Evolutionary conservation across 2,113 vertebrate genomes (phyloP).

Genomic region (Emberiza fucata): DNA sequence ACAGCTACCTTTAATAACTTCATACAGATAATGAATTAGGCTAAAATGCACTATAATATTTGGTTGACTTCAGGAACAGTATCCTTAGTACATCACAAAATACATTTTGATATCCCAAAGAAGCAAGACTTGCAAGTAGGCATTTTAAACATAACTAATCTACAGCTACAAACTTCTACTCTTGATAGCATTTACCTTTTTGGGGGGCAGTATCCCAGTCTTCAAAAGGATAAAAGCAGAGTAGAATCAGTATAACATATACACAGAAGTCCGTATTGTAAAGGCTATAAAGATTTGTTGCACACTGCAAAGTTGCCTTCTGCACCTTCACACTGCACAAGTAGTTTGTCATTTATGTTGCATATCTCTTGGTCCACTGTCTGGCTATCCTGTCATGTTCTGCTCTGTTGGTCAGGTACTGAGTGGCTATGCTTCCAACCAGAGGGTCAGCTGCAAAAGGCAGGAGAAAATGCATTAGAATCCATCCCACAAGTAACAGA

Average conservation of each 20-base stretch:
- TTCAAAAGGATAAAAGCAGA: conserved; percentile 89
- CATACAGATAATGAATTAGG: conserved; percentile 95
- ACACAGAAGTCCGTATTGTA: conserved; percentile 95
- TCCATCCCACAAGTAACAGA: neutral
- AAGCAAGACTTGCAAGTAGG: conserved; percentile 96
- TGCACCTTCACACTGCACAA: conserved; percentile 81
- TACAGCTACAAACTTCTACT: conserved; percentile 94
- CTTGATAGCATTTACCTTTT: conserved; percentile 86
- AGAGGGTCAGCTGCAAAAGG: conserved; percentile 84
- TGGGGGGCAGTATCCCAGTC: conserved; percentile 79
- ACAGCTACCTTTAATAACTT: conserved; percentile 88
- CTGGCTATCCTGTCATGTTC: conserved; percentile 96
- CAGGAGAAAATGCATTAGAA: conserved; percentile 34
- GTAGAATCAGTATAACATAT: conserved; percentile 92
- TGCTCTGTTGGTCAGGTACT: conserved; percentile 95
- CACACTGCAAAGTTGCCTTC: conserved; percentile 84
- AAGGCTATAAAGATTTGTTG: conserved; percentile 94
- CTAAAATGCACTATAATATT: conserved; percentile 97
- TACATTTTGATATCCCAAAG: conserved; percentile 97
- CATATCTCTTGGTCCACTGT: conserved; percentile 96
- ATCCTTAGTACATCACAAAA: conserved; percentile 97
- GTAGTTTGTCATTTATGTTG: conserved; percentile 84
- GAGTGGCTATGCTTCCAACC: conserved; percentile 94
- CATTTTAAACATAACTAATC: conserved; percentile 93
- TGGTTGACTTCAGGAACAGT: conserved; percentile 94